These are phyloP conservation scores for Pollimyrus isidori DNA, from an alignment of 2,113 vertebrate genomes.

Conservation along the genomic window DNA sequence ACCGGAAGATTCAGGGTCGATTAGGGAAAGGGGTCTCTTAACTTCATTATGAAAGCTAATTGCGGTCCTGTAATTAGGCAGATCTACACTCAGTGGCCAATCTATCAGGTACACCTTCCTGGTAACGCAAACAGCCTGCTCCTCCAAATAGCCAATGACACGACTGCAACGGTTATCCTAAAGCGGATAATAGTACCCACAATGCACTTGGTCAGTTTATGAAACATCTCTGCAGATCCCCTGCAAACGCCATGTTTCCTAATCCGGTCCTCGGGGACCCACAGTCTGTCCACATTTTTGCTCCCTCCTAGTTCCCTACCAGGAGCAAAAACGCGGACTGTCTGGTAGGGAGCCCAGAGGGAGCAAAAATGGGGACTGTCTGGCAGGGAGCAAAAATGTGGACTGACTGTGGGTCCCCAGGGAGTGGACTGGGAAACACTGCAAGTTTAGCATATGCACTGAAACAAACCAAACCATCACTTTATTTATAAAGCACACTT, in stretches of 20 bases:
- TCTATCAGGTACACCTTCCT: background rate
- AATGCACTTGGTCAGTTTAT: background rate
- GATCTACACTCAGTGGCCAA: background rate
- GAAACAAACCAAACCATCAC: background rate
- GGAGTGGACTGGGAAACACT: background rate
- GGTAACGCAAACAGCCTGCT: background rate
- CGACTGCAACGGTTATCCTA: background rate
- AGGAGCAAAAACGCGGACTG: background rate
- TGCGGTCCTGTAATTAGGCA: slow-evolving; percentile 10
- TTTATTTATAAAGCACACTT: background rate
- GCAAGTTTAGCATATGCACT: background rate
- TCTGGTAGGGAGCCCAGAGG: background rate
- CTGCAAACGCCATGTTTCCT: background rate
- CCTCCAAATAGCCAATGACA: background rate
- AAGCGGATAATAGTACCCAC: background rate
- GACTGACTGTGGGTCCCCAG: background rate
- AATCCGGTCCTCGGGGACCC: too few relatives aligned
- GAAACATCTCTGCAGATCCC: background rate
- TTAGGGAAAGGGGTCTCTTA: background rate
- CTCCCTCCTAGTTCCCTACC: background rate
- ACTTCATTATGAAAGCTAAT: slow-evolving; percentile 15
- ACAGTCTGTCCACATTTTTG: background rate
- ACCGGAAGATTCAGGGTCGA: slow-evolving; percentile 24
- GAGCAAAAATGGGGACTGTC: background rate
- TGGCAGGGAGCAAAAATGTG: background rate